Evolutionary conservation across 2,888 invertebrate species (phyloP).

Genomic region (Melipona bicolor): DNA sequence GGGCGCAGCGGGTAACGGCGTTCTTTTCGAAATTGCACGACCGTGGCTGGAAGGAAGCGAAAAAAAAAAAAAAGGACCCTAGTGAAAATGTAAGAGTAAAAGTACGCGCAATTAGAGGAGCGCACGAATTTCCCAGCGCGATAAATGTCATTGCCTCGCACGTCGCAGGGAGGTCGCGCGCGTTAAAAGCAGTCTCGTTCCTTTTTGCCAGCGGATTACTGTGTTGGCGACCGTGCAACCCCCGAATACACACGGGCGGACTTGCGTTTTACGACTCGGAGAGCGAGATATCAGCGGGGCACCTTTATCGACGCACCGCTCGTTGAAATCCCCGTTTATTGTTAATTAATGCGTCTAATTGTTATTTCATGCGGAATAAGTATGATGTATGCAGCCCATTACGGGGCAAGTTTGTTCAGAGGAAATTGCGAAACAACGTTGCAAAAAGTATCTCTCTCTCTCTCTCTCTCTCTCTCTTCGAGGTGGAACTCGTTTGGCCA

Average conservation of each 20-base stretch:
- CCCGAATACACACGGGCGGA: background rate
- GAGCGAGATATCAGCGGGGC: background rate
- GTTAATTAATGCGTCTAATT: conserved; percentile 69
- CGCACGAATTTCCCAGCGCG: conserved; percentile 33
- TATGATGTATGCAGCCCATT: conserved; percentile 56
- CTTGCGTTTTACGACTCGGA: conserved; percentile 18
- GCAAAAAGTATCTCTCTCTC: conserved; percentile 45
- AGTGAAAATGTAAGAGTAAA: conserved; percentile 30
- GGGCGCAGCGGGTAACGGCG: background rate
- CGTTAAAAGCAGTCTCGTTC: conserved; percentile 35
- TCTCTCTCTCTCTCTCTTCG: background rate
- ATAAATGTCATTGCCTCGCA: conserved; percentile 45
- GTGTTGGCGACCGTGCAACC: background rate
- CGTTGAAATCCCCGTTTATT: conserved; percentile 63
- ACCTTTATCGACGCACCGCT: background rate
- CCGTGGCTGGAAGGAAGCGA: background rate
- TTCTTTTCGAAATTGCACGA: conserved; percentile 20
- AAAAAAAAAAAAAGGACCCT: background rate
- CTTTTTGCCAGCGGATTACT: background rate
- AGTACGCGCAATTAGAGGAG: conserved; percentile 55
- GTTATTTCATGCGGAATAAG: conserved; percentile 65
- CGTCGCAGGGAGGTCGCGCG: background rate
- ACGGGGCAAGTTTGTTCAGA: conserved; percentile 43
- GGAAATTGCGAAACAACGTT: conserved; percentile 45
- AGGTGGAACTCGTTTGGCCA: conserved; percentile 18